phyloP scores from a whole-genome alignment of 2,888 invertebrate genomes.

The Cordilura impudica region DNA sequence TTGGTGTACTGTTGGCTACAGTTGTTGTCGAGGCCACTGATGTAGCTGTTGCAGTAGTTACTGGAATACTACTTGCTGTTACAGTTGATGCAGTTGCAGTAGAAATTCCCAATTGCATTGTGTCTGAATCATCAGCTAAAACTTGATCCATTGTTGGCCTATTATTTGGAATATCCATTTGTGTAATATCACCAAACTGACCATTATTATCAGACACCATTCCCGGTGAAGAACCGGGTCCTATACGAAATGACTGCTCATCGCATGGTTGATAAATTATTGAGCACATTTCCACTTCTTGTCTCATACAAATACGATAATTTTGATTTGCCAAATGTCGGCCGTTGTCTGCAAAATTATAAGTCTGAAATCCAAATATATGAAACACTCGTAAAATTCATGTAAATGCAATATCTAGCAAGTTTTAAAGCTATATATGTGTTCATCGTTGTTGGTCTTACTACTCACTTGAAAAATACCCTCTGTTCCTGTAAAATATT shows the following conservation, averaged over 20 bases:
- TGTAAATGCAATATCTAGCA: not conserved
- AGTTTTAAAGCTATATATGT: not conserved
- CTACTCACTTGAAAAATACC: constrained; percentile 78
- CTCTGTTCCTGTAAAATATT: constrained; percentile 83
- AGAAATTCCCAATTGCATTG: not conserved
- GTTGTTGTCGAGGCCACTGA: constrained; percentile 13
- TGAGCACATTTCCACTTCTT: constrained; percentile 85
- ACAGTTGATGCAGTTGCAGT: constrained; percentile 28
- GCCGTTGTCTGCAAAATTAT: constrained; percentile 90
- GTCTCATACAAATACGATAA: constrained; percentile 86
- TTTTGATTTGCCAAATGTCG: constrained; percentile 88
- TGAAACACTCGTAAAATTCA: no score
- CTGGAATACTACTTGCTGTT: not conserved
- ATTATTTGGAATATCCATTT: constrained; percentile 3
- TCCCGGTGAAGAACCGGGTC: constrained; percentile 70
- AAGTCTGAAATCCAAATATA: constrained; percentile 79
- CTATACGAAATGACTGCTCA: constrained; percentile 87
- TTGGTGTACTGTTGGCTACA: constrained; percentile 1
- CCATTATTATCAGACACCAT: constrained; percentile 6
- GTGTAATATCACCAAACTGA: not conserved
- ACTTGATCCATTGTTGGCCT: constrained; percentile 24
- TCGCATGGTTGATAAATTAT: constrained; percentile 88
- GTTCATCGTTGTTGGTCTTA: not conserved
- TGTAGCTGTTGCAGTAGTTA: constrained; percentile 21
- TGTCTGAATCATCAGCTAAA: constrained; percentile 39